phyloP scores from a whole-genome alignment of 1,140 invertebrate genomes.

The Drosophila pseudoananassae region DNA sequence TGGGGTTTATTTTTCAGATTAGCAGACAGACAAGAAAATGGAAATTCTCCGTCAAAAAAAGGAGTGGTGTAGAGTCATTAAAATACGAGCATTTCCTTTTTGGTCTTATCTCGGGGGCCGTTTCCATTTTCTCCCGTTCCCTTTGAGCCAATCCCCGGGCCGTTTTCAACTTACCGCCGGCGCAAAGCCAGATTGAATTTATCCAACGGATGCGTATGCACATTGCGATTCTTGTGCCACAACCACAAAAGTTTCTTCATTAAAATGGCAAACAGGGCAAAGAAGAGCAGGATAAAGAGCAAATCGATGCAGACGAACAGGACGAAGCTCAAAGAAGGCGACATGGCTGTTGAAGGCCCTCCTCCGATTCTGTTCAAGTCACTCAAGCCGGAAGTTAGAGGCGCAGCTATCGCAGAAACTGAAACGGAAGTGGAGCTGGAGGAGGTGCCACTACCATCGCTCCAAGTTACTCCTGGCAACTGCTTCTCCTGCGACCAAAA shows the following conservation, averaged over 20 bases:
- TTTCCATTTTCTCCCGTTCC: neutral
- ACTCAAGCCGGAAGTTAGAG: constrained; percentile 64
- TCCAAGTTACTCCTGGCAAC: constrained; percentile 16
- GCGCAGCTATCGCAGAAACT: constrained; percentile 41
- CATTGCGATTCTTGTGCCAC: constrained; percentile 82
- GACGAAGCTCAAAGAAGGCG: constrained; percentile 75
- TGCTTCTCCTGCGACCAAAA: constrained; percentile 17
- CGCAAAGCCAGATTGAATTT: constrained; percentile 80
- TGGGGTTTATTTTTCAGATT: constrained; percentile 14
- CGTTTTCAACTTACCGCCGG: constrained; percentile 64
- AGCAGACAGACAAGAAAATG: constrained; percentile 17
- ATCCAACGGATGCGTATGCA: constrained; percentile 78
- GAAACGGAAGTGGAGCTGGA: constrained; percentile 12
- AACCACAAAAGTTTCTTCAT: constrained; percentile 84
- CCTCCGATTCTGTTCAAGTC: constrained; percentile 6
- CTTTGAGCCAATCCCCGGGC: neutral
- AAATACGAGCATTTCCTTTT: constrained; percentile 17
- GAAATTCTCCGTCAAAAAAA: neutral
- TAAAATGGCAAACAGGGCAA: constrained; percentile 84
- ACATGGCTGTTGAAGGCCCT: constrained; percentile 13
- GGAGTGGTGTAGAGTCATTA: constrained; percentile 15
- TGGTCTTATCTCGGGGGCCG: constrained; percentile 10
- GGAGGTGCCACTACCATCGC: constrained; percentile 2
- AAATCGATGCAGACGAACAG: constrained; percentile 80
- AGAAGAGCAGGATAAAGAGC: constrained; percentile 82